Percentiles rank a stretch among this genome's conserved stretches.
These are phyloP conservation scores for Wiebesia pumilae DNA, from an alignment of 1,140 invertebrate species.

Conservation along the genomic window DNA sequence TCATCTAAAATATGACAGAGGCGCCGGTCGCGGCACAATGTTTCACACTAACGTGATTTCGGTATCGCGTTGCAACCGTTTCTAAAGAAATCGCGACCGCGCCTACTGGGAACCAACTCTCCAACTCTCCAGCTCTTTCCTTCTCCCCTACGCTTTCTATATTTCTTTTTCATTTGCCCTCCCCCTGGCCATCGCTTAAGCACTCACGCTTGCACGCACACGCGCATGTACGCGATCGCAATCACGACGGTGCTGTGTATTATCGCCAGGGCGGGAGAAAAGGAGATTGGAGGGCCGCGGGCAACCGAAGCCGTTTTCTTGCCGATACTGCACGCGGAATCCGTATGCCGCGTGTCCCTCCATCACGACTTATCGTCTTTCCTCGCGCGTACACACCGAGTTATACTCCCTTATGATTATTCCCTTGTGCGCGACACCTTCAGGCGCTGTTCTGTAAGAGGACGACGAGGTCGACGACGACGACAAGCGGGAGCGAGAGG, in stretches of 20 bases:
- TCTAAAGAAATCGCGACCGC: background rate
- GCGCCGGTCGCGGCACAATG: too few relatives aligned
- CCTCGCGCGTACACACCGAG: slow-evolving; percentile 22
- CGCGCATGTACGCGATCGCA: background rate
- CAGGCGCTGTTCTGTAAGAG: background rate
- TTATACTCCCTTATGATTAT: slow-evolving; percentile 28
- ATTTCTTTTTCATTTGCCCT: background rate
- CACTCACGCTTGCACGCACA: too few relatives aligned
- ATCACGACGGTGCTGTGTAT: background rate
- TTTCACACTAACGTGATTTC: background rate
- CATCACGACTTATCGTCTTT: slow-evolving; percentile 19
- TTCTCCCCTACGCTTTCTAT: background rate
- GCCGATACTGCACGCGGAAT: background rate
- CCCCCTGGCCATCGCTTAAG: too few relatives aligned
- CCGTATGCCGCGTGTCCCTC: too few relatives aligned
- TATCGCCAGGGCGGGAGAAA: too few relatives aligned
- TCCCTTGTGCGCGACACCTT: background rate
- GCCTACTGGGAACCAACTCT: background rate
- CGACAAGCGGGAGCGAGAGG: background rate
- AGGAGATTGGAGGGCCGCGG: background rate
- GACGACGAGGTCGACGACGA: background rate
- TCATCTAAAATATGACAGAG: too few relatives aligned
- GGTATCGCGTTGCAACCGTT: background rate
- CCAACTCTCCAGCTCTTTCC: background rate
- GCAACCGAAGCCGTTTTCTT: background rate